A percentile compares a stretch with the other conserved stretches of the same genome.
These are phyloP conservation scores for Channallabes apus DNA, from an alignment of 2,797 vertebrate species.

Conservation along the genomic window DNA sequence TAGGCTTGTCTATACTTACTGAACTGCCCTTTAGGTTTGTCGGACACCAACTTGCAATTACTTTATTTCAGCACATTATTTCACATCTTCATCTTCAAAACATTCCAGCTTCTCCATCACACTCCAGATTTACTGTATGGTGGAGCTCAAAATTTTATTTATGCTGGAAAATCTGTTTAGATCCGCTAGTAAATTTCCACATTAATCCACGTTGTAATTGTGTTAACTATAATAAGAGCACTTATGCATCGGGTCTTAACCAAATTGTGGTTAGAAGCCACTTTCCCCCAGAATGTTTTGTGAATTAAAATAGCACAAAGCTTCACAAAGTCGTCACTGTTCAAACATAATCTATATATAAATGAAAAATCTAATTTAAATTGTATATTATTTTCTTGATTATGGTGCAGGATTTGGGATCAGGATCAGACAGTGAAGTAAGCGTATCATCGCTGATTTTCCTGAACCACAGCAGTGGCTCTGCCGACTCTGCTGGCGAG, in stretches of 20 bases:
- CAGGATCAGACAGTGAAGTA: constrained; percentile 89
- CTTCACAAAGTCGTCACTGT: no score
- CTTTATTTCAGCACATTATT: no score
- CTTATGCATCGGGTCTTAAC: background rate
- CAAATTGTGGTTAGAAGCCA: background rate
- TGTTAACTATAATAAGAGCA: background rate
- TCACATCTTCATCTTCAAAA: no score
- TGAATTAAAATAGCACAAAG: no score
- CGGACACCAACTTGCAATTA: no score
- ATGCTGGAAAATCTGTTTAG: background rate
- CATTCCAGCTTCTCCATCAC: no score
- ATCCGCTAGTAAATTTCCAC: background rate
- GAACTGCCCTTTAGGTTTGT: no score
- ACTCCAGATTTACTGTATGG: no score
- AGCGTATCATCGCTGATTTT: constrained; percentile 96
- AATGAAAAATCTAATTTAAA: background rate
- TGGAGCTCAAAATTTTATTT: no score
- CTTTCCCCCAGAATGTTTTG: background rate
- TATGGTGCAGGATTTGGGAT: constrained; percentile 79
- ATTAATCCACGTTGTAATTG: background rate
- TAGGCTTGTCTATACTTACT: background rate
- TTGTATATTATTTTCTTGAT: background rate
- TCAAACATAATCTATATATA: background rate
- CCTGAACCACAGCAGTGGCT: constrained; percentile 90
- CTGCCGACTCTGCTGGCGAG: constrained; percentile 87